A percentile compares a stretch with the other conserved stretches of the same genome.
These are phyloP conservation scores for Collichthys lucidus DNA, from an alignment of 2,113 vertebrate species.

Conservation along the genomic window DNA sequence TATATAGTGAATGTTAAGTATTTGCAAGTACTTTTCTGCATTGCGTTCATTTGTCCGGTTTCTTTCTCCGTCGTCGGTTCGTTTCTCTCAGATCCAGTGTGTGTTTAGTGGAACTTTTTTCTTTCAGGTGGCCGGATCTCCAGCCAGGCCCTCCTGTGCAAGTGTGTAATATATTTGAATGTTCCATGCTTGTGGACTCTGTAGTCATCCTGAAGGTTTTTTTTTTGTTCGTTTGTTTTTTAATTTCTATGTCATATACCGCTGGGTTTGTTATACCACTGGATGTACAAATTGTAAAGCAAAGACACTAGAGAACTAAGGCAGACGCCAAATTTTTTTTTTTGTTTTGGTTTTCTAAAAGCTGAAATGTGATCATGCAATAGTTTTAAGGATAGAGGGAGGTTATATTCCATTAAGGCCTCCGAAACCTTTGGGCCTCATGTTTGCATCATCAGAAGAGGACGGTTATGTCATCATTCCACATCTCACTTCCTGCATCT, in stretches of 20 bases:
- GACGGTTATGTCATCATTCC: constrained; percentile 46
- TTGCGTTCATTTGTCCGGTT: constrained; percentile 69
- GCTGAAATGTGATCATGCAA: constrained; percentile 76
- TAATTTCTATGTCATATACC: constrained; percentile 65
- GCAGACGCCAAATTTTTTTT: constrained; percentile 56
- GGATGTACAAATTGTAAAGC: constrained; percentile 86
- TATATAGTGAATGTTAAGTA: constrained; percentile 96
- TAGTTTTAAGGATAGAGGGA: constrained; percentile 68
- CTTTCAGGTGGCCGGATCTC: constrained; percentile 74
- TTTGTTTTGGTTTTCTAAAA: constrained; percentile 69
- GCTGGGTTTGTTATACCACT: constrained; percentile 83
- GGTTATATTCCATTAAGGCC: constrained; percentile 55
- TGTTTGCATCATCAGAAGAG: constrained; percentile 69
- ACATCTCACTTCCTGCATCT: neutral
- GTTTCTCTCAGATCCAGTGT: constrained; percentile 77
- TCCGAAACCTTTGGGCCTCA: constrained; percentile 56
- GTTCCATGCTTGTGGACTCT: constrained; percentile 87
- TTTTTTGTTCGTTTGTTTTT: constrained; percentile 42
- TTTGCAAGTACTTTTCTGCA: constrained; percentile 88
- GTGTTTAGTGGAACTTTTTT: constrained; percentile 83
- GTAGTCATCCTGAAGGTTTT: constrained; percentile 51
- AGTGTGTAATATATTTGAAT: constrained; percentile 85
- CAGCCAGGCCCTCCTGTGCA: constrained; percentile 71
- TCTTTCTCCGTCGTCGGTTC: constrained; percentile 69
- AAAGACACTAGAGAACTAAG: constrained; percentile 77